A percentile compares a stretch with the other conserved stretches of the same genome.
phyloP scores from a whole-genome alignment of 1,140 invertebrate genomes.

The Goniozus legneri region DNA sequence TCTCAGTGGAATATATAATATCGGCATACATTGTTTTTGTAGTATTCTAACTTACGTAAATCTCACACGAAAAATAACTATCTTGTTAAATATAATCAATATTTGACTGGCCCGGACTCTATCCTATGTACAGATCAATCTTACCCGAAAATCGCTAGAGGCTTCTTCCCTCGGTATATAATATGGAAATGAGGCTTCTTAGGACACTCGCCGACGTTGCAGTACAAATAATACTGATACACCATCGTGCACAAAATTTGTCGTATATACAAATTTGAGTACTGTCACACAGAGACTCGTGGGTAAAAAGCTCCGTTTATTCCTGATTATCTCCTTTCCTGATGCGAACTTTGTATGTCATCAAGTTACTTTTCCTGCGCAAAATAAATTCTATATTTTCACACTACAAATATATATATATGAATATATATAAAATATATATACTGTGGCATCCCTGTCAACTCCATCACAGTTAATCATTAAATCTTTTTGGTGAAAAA shows the following conservation, averaged over 20 bases:
- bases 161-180: slow-evolving; percentile 7
- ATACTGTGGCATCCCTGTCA: slow-evolving; percentile 21
- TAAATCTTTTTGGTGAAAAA: too few species aligned
- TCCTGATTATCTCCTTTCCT: slow-evolving; percentile 18
- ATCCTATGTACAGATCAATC: slow-evolving; percentile 22
- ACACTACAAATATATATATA: slow-evolving; percentile 16
- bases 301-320: slow-evolving; percentile 25
- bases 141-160: slow-evolving; percentile 24
- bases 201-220: slow-evolving; percentile 11
- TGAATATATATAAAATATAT: slow-evolving; percentile 20
- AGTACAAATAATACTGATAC: slow-evolving; percentile 11
- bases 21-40: too few species aligned
- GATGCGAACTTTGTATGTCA: slow-evolving; percentile 14
- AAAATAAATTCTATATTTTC: slow-evolving; percentile 41
- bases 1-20: too few species aligned
- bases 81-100: not conserved
- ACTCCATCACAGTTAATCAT: slow-evolving; percentile 42
- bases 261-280: slow-evolving; percentile 17
- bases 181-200: slow-evolving; percentile 10
- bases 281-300: slow-evolving; percentile 19
- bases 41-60: too few species aligned
- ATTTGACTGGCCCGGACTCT: slow-evolving; percentile 23
- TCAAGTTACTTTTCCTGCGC: slow-evolving; percentile 37
- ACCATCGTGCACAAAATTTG: slow-evolving; percentile 8
- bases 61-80: too few species aligned